These are phyloP conservation scores for Microtus oregoni DNA, from an alignment of 2,113 vertebrate genomes.

Conservation along the genomic window DNA sequence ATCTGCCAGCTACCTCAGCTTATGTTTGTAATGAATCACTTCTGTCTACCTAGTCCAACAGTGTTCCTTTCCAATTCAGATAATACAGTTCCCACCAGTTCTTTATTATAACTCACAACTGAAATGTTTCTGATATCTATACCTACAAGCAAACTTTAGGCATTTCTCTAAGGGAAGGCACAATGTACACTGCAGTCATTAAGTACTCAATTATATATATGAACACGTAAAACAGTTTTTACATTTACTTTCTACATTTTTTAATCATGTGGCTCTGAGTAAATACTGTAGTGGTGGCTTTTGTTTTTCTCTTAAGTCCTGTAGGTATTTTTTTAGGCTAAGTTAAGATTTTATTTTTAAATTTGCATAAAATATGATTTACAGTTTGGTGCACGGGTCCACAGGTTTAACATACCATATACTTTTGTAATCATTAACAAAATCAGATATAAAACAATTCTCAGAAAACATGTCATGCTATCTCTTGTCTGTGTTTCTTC, in stretches of 20 bases:
- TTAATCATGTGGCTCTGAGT: background rate
- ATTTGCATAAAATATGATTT: background rate
- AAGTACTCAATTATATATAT: too few relatives aligned
- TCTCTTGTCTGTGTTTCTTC: background rate
- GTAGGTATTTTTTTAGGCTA: background rate
- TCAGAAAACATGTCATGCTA: background rate
- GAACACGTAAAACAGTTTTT: background rate
- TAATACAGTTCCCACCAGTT: background rate
- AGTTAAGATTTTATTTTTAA: background rate
- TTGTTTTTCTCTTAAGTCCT: background rate
- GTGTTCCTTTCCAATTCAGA: background rate
- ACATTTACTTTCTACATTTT: background rate
- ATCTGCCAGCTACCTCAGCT: background rate
- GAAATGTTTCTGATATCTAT: background rate
- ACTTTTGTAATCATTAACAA: background rate
- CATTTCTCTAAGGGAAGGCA: background rate
- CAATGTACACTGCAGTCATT: background rate
- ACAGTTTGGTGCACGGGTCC: background rate
- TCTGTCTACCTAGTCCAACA: background rate
- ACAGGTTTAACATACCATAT: background rate
- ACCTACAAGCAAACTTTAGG: background rate
- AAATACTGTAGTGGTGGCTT: background rate
- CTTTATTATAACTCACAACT: background rate
- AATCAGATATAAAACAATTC: background rate
- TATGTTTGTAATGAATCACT: background rate